Evolutionary conservation across 2,797 vertebrate genomes (phyloP).

Genomic region (Limosa lapponica): DNA sequence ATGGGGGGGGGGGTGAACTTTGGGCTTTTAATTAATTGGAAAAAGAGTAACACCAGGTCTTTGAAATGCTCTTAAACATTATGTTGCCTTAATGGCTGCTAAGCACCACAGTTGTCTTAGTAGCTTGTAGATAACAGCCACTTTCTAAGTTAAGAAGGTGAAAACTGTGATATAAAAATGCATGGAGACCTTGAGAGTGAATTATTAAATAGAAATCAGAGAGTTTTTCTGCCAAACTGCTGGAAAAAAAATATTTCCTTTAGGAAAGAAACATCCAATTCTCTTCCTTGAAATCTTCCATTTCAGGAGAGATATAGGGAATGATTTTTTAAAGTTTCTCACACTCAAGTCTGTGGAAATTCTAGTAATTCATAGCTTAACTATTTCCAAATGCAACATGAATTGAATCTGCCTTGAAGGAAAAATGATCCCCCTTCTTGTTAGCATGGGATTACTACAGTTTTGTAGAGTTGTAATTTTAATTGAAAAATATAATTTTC

Average conservation of each 20-base stretch:
- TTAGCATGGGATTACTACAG: background rate
- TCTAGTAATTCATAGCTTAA: slow-evolving; percentile 4
- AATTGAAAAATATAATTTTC: slow-evolving; percentile 32
- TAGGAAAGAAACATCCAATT: background rate
- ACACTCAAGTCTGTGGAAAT: background rate
- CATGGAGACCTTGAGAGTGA: background rate
- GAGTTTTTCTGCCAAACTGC: background rate
- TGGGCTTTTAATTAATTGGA: background rate
- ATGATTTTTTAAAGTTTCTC: background rate
- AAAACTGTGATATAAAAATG: background rate
- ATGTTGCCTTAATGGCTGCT: background rate
- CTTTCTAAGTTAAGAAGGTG: background rate
- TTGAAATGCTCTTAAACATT: background rate
- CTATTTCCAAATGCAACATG: slow-evolving; percentile 1
- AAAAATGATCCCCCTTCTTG: background rate
- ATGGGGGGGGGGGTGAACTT: background rate
- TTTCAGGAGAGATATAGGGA: background rate
- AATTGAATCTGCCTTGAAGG: background rate
- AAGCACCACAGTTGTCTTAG: background rate
- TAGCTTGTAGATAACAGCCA: background rate
- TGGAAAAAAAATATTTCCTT: background rate
- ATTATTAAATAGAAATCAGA: background rate
- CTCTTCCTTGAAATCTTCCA: background rate
- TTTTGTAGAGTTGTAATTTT: slow-evolving; percentile 33
- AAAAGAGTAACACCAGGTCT: background rate